Evolutionary conservation across 2,888 invertebrate species (phyloP), one percentile per base, ranked within the genome.

Genomic region (Pristionchus entomophagus): DNA sequence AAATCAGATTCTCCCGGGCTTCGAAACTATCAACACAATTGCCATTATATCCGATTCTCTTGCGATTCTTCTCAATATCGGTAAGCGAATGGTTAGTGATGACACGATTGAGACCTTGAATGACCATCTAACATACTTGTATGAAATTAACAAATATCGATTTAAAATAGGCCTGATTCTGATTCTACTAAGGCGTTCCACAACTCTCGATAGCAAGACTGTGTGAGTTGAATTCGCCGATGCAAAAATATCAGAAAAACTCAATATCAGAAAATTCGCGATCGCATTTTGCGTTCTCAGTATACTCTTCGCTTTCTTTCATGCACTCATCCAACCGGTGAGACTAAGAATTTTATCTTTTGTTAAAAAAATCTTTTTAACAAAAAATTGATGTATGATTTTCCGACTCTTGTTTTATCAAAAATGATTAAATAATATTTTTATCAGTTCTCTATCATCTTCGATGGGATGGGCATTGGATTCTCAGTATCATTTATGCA

Each of bases 1-100:
- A 51, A 22, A 26, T 29, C 32, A 49, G 78, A 80, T 80, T 32
- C 78, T 80, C 32, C 78, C 78, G 5, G 78, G 78, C 51, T 80
- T 80, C 32, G 49, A 51, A 51, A 10, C 32, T 29, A 32, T 80
- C 32, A 80, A 49, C 32, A 35, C 51, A 19, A 35, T 80, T 22
- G 49, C 51, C 32, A 19, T 80, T 22, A 5, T 19, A 3, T 8
- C 6, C 0, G 78, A 80, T 51, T 22, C 1, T 6, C 29, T 80
- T 12, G 29, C 78, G 0, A 49, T 51, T 19, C 12, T 29, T 29
- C 51, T 80, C n/a, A 80, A 80, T 51, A 26, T 29, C 51, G 78
- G 73, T 73, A 12, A 45, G n/a, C n/a, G 41, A 3, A 45, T 6
- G n/a, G 14, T 14, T 45, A 45, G 45, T 45, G 14, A 45, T 45